Conservation (phyloP, 2,888 invertebrate species). For the Leptopilina myrica region DNA sequence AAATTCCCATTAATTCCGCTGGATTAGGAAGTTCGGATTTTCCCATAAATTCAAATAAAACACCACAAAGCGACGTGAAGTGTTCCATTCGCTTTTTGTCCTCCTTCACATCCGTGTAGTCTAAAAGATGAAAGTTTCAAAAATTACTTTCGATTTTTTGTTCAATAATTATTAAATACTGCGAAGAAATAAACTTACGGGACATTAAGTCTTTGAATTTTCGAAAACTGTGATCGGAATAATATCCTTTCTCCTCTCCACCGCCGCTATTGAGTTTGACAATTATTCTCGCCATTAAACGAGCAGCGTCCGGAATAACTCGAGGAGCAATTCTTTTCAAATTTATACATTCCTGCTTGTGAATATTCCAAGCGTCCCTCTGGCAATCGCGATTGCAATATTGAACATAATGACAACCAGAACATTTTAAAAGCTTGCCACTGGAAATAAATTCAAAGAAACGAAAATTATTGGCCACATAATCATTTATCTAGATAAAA, state of each 20-base stretch:
- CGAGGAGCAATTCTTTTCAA: conserved; percentile 85
- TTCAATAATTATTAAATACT: no score
- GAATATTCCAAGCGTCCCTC: conserved; percentile 87
- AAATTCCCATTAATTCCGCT: conserved; percentile 88
- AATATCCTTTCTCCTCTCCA: conserved; percentile 82
- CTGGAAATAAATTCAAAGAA: conserved; percentile 77
- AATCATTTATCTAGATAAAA: neutral
- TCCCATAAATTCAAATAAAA: conserved; percentile 85
- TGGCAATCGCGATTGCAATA: conserved; percentile 92
- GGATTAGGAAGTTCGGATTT: conserved; percentile 85
- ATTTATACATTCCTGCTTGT: conserved; percentile 90
- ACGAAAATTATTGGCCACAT: neutral
- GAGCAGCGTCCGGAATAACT: conserved; percentile 88
- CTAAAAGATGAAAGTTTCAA: conserved; percentile 77
- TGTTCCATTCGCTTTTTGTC: conserved; percentile 88
- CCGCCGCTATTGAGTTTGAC: conserved; percentile 85
- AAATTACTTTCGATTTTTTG: no score
- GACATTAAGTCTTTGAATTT: conserved; percentile 93
- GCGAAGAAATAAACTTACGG: conserved; percentile 81
- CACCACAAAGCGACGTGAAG: conserved; percentile 84
- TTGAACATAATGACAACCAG: conserved; percentile 88
- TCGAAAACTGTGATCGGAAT: conserved; percentile 83
- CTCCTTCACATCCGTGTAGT: conserved; percentile 88
- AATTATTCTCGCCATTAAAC: conserved; percentile 87
- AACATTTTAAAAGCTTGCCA: conserved; percentile 86